Evolutionary conservation across 2,113 vertebrate genomes (phyloP).

Genomic region (Vireo altiloquus): DNA sequence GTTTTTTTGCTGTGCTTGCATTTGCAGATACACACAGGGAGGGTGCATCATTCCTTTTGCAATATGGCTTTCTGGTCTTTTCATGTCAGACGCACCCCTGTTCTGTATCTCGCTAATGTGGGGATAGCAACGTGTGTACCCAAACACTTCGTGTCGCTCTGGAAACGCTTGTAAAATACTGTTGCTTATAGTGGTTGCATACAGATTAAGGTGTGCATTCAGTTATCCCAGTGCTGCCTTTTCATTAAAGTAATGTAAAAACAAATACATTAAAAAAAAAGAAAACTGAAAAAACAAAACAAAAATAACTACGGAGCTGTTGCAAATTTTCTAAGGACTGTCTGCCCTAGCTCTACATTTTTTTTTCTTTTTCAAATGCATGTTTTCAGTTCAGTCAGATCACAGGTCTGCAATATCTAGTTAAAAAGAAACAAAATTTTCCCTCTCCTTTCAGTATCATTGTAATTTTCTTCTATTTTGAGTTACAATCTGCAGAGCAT

Average conservation of each 20-base stretch:
- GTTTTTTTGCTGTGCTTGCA: conserved; percentile 38
- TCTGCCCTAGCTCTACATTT: conserved; percentile 42
- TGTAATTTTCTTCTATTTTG: conserved; percentile 58
- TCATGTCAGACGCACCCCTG: neutral
- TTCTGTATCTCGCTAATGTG: conserved; percentile 41
- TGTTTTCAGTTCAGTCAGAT: conserved; percentile 52
- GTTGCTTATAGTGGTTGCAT: conserved; percentile 54
- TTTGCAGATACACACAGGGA: conserved; percentile 54
- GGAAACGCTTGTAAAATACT: conserved; percentile 69
- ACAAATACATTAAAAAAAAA: neutral
- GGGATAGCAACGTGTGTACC: conserved; percentile 47
- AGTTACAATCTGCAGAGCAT: conserved; percentile 62
- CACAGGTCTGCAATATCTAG: conserved; percentile 34
- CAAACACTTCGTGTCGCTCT: conserved; percentile 35
- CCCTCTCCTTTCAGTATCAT: conserved; percentile 32
- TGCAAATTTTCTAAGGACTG: conserved; percentile 30
- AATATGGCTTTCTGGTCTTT: neutral
- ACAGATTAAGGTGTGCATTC: conserved; percentile 36
- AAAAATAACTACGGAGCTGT: conserved; percentile 38
- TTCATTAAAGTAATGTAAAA: conserved; percentile 28
- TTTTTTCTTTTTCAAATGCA: conserved; percentile 37
- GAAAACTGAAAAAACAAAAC: neutral
- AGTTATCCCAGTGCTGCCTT: conserved; percentile 53
- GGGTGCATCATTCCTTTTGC: neutral
- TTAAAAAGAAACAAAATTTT: neutral